Evolutionary conservation across 2,797 vertebrate genomes (phyloP), one percentile per base, ranked within the genome.

Genomic region (Austrolebias charrua): DNA sequence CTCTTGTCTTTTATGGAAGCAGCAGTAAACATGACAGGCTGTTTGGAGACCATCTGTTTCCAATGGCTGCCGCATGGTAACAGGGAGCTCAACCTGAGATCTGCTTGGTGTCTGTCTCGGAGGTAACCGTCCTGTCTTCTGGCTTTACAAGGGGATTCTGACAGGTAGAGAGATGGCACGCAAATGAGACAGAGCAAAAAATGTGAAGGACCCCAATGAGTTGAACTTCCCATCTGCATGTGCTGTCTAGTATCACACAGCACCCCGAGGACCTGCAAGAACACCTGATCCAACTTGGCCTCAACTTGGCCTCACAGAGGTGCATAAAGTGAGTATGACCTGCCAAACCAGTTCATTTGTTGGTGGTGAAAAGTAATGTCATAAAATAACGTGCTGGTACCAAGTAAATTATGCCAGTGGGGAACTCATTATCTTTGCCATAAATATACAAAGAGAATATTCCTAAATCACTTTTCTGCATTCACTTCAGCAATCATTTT

Each of bases 1-100:
- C 94, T 95, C 94, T 93, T 98, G 95, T 98, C 96, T 98, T 97
- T 97, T 96, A 96, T 95, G 94, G 95, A 91, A 87, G 95, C 92
- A 95, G 94, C 94, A 91, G 93, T 96, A 97, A 99, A 98, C 95
- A 98, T 99, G 97, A 98, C 97, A 98, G 96, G 95, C 94, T 98
- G 95, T 95, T 96, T 98, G 94, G 95, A 94, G 93, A 94, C 97
- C 97, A 98, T 98, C 97, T 98, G 96, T 96, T 98, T 97, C 94
- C 95, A 94, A 94, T 95, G 95, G 94, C 94, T 93, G 89, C 95
- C 95, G 95, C 95, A 97, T 95, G 96, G 95, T 96, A 94, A 95
- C 95, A 92, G 91, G 94, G 94, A 94, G 92, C 89, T 95, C 95
- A 96, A 96, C 95, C 95, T 95, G 95, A 95, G 94, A 94, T 92